Percentiles rank a stretch among this genome's conserved stretches.
Conservation (phyloP, 1,140 invertebrate genomes). For the Brachionus rotundiformis region DNA sequence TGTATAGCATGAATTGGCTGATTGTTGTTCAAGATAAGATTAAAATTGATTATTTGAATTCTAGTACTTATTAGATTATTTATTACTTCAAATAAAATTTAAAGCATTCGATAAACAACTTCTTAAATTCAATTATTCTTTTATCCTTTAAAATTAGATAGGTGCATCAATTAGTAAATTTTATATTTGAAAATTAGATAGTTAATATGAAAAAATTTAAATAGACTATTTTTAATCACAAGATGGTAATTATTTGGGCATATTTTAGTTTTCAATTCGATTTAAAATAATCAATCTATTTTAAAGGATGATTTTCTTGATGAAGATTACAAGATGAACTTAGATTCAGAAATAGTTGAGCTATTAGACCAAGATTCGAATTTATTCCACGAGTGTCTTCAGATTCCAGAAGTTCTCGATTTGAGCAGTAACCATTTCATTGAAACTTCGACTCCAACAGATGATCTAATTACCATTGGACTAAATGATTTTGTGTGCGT, state of each 20-base stretch:
- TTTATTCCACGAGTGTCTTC: background rate
- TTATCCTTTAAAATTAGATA: background rate
- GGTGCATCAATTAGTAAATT: background rate
- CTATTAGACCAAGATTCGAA: slow-evolving; percentile 3
- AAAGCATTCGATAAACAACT: too few relatives aligned
- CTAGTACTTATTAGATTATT: too few relatives aligned
- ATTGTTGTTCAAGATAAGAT: background rate
- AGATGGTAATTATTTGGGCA: background rate
- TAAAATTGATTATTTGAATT: too few relatives aligned
- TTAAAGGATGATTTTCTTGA: background rate
- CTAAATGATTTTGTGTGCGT: slow-evolving; percentile 35
- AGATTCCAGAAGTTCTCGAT: background rate
- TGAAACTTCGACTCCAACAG: slow-evolving; percentile 13
- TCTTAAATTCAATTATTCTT: too few relatives aligned
- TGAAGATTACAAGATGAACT: background rate
- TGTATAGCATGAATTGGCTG: background rate
- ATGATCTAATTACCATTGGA: background rate
- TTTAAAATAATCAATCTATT: too few relatives aligned
- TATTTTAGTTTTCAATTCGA: too few relatives aligned
- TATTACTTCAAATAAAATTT: too few relatives aligned
- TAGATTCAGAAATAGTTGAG: background rate
- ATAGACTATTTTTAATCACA: background rate
- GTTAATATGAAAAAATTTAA: background rate
- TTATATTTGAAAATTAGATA: background rate
- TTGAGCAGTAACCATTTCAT: background rate